phyloP scores from a whole-genome alignment of 2,797 vertebrate species.

The Sitta carolinensis region DNA sequence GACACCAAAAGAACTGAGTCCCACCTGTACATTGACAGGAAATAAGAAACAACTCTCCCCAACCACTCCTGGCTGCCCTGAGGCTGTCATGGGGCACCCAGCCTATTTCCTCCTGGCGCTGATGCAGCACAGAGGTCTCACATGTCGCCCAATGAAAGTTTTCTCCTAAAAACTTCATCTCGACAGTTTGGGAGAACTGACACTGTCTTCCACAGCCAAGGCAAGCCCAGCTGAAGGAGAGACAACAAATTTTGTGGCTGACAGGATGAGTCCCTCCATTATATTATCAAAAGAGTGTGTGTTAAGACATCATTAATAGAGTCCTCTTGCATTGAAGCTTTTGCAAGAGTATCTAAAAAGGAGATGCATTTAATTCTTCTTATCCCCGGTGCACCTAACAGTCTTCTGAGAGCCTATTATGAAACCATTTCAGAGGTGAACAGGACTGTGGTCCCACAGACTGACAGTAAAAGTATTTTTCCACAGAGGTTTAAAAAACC shows the following conservation, averaged over 20 bases:
- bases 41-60: not conserved
- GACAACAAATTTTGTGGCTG: not conserved
- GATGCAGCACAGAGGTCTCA: rapidly evolving
- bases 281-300: not conserved
- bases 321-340: not conserved
- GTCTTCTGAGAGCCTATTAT: not conserved
- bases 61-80: not conserved
- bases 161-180: not conserved
- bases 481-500: not conserved
- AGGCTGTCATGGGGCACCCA: not conserved
- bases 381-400: not conserved
- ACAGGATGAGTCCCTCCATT: not conserved
- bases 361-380: not conserved
- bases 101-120: not conserved
- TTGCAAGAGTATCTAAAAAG: not conserved
- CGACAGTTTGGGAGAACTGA: rapidly evolving
- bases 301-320: not conserved
- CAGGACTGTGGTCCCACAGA: not conserved
- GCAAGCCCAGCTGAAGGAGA: not conserved
- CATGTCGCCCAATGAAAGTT: rapidly evolving
- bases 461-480: not conserved
- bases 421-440: not conserved
- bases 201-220: not conserved
- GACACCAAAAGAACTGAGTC: not conserved
- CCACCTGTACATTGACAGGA: not conserved